These are phyloP conservation scores for Chalcosyrphus nemorum DNA, from an alignment of 2,888 invertebrate genomes.

Conservation along the genomic window DNA sequence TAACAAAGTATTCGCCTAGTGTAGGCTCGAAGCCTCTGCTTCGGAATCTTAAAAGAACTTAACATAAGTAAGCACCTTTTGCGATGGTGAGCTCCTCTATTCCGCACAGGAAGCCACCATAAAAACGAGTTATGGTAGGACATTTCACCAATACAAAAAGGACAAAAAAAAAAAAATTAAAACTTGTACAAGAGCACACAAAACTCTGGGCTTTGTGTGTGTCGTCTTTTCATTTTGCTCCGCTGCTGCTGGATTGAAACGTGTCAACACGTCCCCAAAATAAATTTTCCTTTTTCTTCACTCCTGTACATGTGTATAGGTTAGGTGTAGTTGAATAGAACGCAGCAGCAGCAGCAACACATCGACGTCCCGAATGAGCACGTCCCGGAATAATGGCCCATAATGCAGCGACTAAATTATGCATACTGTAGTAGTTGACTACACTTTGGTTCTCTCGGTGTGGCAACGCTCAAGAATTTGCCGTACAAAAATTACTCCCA, in stretches of 20 bases:
- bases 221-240: conserved; percentile 41
- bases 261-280: conserved; percentile 64
- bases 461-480: conserved; percentile 38
- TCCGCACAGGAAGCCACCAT: conserved; percentile 58
- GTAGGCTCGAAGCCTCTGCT: not conserved
- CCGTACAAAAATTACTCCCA: conserved; percentile 54
- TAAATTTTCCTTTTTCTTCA: conserved; percentile 57
- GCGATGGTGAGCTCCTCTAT: conserved; percentile 37
- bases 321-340: conserved; percentile 19
- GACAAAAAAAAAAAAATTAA: conserved; percentile 5
- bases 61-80: conserved; percentile 55
- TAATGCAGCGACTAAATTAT: conserved; percentile 70
- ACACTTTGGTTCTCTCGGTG: conserved; percentile 49
- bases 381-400: conserved; percentile 66
- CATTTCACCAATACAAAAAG: conserved; percentile 48
- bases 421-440: conserved; percentile 65
- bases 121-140: conserved; percentile 62
- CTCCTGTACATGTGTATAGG: conserved; percentile 36
- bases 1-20: conserved; percentile 12
- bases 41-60: conserved; percentile 19
- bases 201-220: conserved; percentile 22
- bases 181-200: not conserved
- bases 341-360: conserved; percentile 3
- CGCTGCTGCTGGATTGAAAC: conserved; percentile 28
- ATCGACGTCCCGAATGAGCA: conserved; percentile 58